Evolutionary conservation across 2,797 vertebrate genomes (phyloP), one percentile per base, ranked within the genome.

Genomic region (Holocentrus rufus): DNA sequence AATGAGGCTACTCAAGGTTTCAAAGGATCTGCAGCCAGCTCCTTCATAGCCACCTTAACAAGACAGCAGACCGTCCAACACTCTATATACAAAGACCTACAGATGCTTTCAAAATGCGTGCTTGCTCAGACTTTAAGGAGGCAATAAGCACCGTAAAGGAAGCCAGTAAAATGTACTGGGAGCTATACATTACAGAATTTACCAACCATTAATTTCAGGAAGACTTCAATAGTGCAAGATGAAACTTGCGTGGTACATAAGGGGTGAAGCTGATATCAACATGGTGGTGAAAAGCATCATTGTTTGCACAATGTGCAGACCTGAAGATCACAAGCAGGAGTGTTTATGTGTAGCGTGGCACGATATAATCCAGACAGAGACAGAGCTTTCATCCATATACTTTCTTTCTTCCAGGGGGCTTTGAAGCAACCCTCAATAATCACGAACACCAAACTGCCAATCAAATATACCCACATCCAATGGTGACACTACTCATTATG

Each of bases 351-450:
- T 74, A 70, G 70, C 63, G 59, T 56, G 67, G 49, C 73, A 67
- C 65, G 62, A 58, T 42, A 50, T 44, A 62, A 70, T 47, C 67
- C 69, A 68, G 64, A 58, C 49, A 31, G 57, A 5, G 2, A 56
- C 9, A 13, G 31, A 14, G 56, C 42, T 79, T 76, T 80, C 60
- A 77, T 76, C 56, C 52, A 55, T 34, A 58, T 47, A 23, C 47
- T 68, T 68, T 50, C n/a, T 27, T 34, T 74, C 54, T 22, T 68
- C 62, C 20, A 49, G 68, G 20, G 20, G 20, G 39, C 84, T 72
- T 67, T 80, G 66, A 87, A 87, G 69, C 57, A 25, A 49, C 53
- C 62, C 54, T 72, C 49, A 69, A 68, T 81, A 66, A 73, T 83
- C 79, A 80, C 65, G 15, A 50, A 69, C 36, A 63, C 23, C 2